A percentile compares a stretch with the other conserved stretches of the same genome.
These are phyloP conservation scores for Hippocampus kuda DNA, from an alignment of 2,797 vertebrate genomes.

Conservation along the genomic window DNA sequence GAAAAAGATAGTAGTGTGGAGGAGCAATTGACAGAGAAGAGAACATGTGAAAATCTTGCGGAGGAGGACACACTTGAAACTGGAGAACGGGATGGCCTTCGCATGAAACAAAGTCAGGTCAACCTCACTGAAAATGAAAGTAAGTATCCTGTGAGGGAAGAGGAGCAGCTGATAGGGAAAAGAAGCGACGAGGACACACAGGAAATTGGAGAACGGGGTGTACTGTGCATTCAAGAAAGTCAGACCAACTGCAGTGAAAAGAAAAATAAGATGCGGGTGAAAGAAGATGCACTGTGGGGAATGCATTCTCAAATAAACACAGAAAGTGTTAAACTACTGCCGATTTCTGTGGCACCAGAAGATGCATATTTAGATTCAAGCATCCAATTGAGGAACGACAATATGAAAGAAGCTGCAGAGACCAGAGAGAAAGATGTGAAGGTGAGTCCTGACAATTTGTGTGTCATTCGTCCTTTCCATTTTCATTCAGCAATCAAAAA, in stretches of 20 bases:
- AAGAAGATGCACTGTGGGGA: background rate
- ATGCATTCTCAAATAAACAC: background rate
- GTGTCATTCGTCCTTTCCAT: background rate
- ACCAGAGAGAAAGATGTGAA: background rate
- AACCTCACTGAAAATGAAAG: background rate
- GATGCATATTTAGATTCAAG: background rate
- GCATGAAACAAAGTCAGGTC: background rate
- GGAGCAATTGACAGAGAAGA: background rate
- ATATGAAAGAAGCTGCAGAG: background rate
- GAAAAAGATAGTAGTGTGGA: background rate
- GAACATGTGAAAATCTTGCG: background rate
- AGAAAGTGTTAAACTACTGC: background rate
- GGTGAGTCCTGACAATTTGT: background rate
- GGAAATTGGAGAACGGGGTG: background rate
- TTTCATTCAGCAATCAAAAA: background rate
- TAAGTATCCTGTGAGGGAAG: too few relatives aligned
- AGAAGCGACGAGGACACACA: background rate
- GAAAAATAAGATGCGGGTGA: background rate
- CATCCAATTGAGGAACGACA: background rate
- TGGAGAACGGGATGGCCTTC: background rate
- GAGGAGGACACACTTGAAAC: background rate
- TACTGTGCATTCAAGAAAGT: background rate
- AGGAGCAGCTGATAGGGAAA: background rate
- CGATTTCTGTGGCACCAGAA: background rate
- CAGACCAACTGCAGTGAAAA: background rate